Evolutionary conservation across 92 coral and sea anemone genomes (phyloP), one percentile per base, ranked within the genome.

Genomic region (Pocillopora meandrina): DNA sequence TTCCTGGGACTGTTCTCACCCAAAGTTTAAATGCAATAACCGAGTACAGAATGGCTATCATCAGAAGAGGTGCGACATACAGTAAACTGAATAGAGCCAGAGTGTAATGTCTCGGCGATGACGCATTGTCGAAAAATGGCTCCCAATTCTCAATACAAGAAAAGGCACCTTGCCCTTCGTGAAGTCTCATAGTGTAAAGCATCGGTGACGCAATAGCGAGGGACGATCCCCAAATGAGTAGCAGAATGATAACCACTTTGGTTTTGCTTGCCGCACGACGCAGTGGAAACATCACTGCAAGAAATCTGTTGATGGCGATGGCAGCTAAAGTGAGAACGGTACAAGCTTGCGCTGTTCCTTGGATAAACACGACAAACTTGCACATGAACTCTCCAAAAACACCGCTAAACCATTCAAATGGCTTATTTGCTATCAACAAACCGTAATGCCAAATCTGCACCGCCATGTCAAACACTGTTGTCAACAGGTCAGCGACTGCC

Each of bases 1-100:
- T 92, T 16, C 98, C 99, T 0, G 98, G 99, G 1, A 93, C 93
- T n/a, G 86, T 91, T 19, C 95, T 89, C 19, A 89, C 87, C 98
- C 99, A 97, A 10, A 97, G 93, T 47, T 92, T 92, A 34, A 82
- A 76, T 23, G 93, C 93, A 11, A 97, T 93, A 70, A 93, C 77
- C 20, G 94, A 65, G 85, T 97, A 97, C 34, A 97, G 88, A 60
- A 83, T 83, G 0, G 90, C 88, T 52, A 97, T 94, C 11, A 95
- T 70, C 12, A 71, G 18, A 14, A 97, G 87, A 0, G 99, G 99
- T 12, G 90, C 35, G 19, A 86, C 92, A 56, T 80, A 97, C 75
- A 95, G 92, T 57, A 78, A 59, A 16, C 91, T 72, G 74, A 97
- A 91, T 12, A 94, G 79, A 19, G 88, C 90, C 70, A 93, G 74